These are phyloP conservation scores for Eupithecia dodoneata DNA, from an alignment of 2,888 invertebrate genomes.

Conservation along the genomic window DNA sequence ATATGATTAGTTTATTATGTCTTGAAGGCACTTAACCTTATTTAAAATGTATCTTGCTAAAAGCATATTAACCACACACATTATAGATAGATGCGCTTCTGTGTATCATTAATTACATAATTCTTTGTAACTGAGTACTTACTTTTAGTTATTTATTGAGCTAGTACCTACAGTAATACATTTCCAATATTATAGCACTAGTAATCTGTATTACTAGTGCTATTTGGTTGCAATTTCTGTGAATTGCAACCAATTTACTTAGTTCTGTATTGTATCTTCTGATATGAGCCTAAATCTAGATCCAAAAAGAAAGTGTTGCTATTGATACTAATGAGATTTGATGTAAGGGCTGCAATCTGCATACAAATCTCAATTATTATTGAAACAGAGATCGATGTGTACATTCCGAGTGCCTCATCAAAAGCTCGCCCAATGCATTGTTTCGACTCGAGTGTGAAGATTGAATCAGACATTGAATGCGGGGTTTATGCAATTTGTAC, in stretches of 20 bases:
- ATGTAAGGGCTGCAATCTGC: not conserved
- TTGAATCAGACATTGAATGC: slow-evolving; percentile 35
- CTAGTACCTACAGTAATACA: too few species aligned
- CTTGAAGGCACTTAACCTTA: slow-evolving; percentile 20
- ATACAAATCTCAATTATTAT: not conserved
- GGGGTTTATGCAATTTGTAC: slow-evolving; percentile 60
- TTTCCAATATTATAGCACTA: too few species aligned
- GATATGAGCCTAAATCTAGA: not conserved
- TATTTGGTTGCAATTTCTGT: too few species aligned
- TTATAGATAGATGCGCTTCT: not conserved
- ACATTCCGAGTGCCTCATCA: slow-evolving; percentile 4
- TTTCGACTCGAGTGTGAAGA: slow-evolving; percentile 29
- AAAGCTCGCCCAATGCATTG: slow-evolving; percentile 15
- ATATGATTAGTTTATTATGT: slow-evolving; percentile 6
- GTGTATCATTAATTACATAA: not conserved
- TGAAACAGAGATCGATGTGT: not conserved
- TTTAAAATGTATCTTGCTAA: slow-evolving; percentile 7
- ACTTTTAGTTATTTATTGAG: not conserved
- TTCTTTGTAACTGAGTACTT: not conserved
- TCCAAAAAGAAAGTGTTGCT: not conserved
- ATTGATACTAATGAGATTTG: not conserved
- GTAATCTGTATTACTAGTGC: too few species aligned
- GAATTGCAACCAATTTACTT: not conserved
- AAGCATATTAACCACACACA: not conserved
- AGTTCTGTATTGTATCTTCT: not conserved